A percentile compares a stretch with the other conserved stretches of the same genome.
Conservation (phyloP, 1,140 invertebrate species). For the Megalonaias nervosa region DNA sequence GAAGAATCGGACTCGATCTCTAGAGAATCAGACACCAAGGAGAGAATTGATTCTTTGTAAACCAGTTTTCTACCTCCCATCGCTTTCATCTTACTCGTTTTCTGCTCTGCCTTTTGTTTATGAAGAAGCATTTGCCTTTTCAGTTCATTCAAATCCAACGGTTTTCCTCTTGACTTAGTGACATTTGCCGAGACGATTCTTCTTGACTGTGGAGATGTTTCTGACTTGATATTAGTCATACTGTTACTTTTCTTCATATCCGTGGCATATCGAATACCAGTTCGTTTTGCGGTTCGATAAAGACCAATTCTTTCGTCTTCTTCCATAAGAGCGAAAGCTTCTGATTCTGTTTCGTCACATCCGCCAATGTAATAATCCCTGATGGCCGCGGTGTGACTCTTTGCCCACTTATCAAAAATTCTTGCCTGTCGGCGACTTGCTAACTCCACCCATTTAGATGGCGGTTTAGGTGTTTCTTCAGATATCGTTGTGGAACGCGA, state of each 20-base stretch:
- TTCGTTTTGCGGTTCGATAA: conserved; percentile 27
- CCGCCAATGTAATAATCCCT: conserved; percentile 21
- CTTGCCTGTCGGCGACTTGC: conserved; percentile 12
- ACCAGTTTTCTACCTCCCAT: neutral
- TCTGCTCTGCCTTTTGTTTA: neutral
- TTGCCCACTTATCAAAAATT: conserved; percentile 39
- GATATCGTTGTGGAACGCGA: neutral
- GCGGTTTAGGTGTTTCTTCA: neutral
- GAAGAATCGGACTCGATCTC: conserved; percentile 10
- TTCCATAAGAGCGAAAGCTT: conserved; percentile 45
- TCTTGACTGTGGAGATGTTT: neutral
- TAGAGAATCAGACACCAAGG: neutral
- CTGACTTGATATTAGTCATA: conserved; percentile 37
- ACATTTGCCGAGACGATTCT: conserved; percentile 37
- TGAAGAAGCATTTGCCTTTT: conserved; percentile 26
- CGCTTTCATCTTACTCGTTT: neutral
- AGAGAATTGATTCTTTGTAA: neutral
- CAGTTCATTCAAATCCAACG: conserved; percentile 45
- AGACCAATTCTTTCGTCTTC: conserved; percentile 44
- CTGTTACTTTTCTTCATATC: conserved; percentile 49
- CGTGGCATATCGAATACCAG: conserved; percentile 34
- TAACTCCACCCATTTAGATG: conserved; percentile 40
- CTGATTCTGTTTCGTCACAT: conserved; percentile 27
- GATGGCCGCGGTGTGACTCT: conserved; percentile 29
- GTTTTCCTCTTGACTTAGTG: conserved; percentile 35